These are phyloP conservation scores for Chaetorhynchus papuensis DNA, from an alignment of 2,113 vertebrate species.

Conservation along the genomic window DNA sequence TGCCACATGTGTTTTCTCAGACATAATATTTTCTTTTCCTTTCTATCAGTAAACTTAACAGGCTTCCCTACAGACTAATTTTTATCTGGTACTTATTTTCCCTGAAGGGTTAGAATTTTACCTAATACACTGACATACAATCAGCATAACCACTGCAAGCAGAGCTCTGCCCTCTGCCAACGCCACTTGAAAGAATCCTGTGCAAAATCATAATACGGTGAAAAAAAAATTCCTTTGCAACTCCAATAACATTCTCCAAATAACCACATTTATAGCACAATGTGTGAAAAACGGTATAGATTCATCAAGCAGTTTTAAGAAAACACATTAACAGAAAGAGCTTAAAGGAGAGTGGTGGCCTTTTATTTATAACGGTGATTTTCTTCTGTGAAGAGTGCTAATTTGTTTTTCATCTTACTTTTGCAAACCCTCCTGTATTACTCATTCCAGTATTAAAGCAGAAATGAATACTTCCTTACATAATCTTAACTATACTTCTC, in stretches of 20 bases:
- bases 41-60: background rate
- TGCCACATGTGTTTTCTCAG: background rate
- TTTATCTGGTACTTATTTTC: background rate
- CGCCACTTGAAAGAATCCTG: background rate
- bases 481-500: background rate
- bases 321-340: background rate
- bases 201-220: background rate
- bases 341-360: background rate
- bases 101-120: background rate
- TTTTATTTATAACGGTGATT: background rate
- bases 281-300: background rate
- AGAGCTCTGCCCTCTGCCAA: background rate
- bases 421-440: background rate
- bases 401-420: background rate
- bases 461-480: background rate
- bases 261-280: background rate
- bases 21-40: background rate
- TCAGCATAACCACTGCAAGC: background rate
- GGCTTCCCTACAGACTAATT: background rate
- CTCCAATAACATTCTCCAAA: background rate
- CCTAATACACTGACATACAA: background rate
- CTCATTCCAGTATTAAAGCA: background rate
- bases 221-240: background rate
- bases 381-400: background rate
- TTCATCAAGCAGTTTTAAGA: background rate